Base-by-base conservation (phyloP, 1,140 invertebrate species). In the Andrena cerasifolii region DNA sequence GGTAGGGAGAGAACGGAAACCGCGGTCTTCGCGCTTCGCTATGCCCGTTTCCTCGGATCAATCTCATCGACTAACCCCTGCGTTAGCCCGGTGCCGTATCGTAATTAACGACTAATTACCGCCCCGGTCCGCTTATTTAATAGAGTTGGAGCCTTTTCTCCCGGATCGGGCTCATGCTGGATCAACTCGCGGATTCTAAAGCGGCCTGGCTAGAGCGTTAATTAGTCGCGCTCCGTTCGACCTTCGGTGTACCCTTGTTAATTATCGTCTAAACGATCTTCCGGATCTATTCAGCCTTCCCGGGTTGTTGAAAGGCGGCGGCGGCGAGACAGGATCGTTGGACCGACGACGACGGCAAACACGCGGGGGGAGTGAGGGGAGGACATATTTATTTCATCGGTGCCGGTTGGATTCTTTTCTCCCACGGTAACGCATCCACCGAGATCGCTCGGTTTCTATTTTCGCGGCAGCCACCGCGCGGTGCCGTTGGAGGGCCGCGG, bases 101-200 rank as follows among this genome's bases (percentile, higher is more conserved):
- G 45, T 79, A 76, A 79, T 79, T 76, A 79, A 76, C 62, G 51
- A 67, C 63, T 75, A 66, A 79, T 79, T 79, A 75, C 36, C 45
- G 43, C 16, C 61, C n/a, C n/a, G n/a, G 31, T 1, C 33, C 43
- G 54, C 18, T 56, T 73, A 47, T 75, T 75, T 67, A 61, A 79
- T 67, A 61, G 78, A 65, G 70, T 74, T 58, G 51, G 43, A 59
- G 43, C 6, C 53, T 62, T 66, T 36, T 59, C 61, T 43, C 43
- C 40, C 33, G 61, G 18, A 66, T 58, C 45, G 21, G 18, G 10
- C 21, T 45, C 18, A 3, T 31, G 28, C 24, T 36, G 77, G 71
- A 75, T 74, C 61, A 59, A 63, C 40, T 40, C n/a, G 61, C 24
- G 7, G 18, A 47, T 16, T 58, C 21, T 8, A 61, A 53, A 45